Base-by-base conservation (phyloP, 2,113 vertebrate species). In the human region DNA sequence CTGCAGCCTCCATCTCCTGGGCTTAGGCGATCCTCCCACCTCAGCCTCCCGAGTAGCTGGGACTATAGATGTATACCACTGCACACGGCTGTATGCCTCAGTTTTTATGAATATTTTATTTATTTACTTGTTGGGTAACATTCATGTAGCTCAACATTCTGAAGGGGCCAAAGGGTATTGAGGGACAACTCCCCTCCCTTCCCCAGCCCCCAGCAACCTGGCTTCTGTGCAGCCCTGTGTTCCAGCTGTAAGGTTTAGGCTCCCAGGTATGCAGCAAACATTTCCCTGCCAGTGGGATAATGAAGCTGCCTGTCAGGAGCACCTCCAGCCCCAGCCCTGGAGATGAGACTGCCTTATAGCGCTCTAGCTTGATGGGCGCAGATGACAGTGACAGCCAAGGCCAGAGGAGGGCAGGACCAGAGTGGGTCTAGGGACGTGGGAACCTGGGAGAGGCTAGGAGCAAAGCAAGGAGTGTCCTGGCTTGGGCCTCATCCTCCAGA, bases 31-130 rank as follows among this genome's bases (percentile, higher is more conserved):
- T 68, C 66, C 32, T n/a, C 16, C 32, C 32, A 2, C 32, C 16
- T 68, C 16, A 68, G 32, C 32, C 66, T 68, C 66, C 66, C 16
- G 32, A n/a, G 32, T 32, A 35, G 30, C 66, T n/a, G 32, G 66
- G 66, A 68, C 16, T 68, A 17, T 35, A 35, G 16, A 35, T 32
- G 14, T 68, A 32, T 35, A 35, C 59, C 59, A 61, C 59, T 25
- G 59, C 20, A 13, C 6, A 14, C 17, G 32, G 66, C 32, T 64
- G 27, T 35, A 7, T 32, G 66, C 32, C 66, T 68, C 32, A 0
- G 22, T 68, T 68, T 68, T 35, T n/a, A 68, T 81, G 70, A 50
- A 9, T 72, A 73, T 43, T 97, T 88, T 75, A n/a, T 18, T 93
- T 48, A 88, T 45, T 61, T 70, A 70, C 57, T 40, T 48, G 27